Percentiles rank a stretch among this genome's conserved stretches.
Conservation (phyloP, 2,113 vertebrate genomes). For the Lasiurus cinereus region DNA sequence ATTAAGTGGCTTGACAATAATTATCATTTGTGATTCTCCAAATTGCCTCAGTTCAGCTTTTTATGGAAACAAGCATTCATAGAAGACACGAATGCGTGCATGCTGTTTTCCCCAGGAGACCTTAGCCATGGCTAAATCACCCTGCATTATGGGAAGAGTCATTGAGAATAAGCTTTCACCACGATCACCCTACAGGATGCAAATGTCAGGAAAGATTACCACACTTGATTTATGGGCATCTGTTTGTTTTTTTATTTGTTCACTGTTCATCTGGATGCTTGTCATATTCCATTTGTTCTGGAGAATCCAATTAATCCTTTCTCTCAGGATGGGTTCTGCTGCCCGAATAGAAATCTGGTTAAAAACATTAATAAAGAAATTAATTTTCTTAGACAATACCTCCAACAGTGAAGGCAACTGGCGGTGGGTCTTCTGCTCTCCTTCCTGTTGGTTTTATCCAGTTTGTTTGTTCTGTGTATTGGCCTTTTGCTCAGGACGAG, state of each 20-base stretch:
- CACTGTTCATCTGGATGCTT: background rate
- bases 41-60: background rate
- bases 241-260: background rate
- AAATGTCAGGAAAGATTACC: background rate
- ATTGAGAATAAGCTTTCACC: background rate
- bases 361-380: background rate
- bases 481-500: background rate
- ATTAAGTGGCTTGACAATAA: background rate
- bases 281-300: background rate
- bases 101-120: background rate
- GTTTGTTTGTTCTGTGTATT: background rate
- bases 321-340: background rate
- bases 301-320: background rate
- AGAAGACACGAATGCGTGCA: background rate
- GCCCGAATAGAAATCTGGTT: background rate
- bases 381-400: background rate
- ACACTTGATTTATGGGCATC: background rate
- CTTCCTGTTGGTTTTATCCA: background rate
- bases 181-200: background rate
- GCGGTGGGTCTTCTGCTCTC: background rate
- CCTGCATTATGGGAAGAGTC: background rate
- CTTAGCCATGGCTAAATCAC: background rate
- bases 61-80: background rate
- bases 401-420: background rate
- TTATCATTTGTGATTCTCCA: background rate